phyloP scores from a whole-genome alignment of 2,888 invertebrate genomes.

The Cryptocheilus praepositus region DNA sequence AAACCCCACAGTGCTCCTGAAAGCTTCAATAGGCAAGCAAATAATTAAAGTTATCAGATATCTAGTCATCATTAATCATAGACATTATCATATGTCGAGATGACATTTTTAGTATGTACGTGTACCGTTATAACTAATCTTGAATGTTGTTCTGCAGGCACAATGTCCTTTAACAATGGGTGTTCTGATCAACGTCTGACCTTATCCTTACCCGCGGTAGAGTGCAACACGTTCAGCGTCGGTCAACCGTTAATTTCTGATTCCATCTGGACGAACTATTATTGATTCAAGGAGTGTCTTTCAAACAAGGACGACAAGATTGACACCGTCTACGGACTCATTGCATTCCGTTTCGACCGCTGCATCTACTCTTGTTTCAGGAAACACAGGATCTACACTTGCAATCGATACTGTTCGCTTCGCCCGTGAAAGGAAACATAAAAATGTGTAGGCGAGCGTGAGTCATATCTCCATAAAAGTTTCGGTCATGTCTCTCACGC shows the following conservation, averaged over 20 bases:
- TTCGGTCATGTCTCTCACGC: too few species aligned
- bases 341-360: slow-evolving; percentile 12
- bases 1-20: too few species aligned
- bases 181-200: too few species aligned
- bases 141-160: too few species aligned
- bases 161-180: too few species aligned
- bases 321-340: slow-evolving; percentile 30
- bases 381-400: slow-evolving; percentile 18
- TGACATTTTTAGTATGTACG: too few species aligned
- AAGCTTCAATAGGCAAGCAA: too few species aligned
- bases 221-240: slow-evolving; percentile 7
- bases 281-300: slow-evolving; percentile 22
- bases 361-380: slow-evolving; percentile 23
- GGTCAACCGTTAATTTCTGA: slow-evolving; percentile 16
- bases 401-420: slow-evolving; percentile 32
- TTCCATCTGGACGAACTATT: slow-evolving; percentile 11
- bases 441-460: neutral
- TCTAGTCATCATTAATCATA: too few species aligned
- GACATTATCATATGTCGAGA: too few species aligned
- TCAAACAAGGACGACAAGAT: slow-evolving; percentile 39
- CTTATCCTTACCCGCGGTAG: slow-evolving; percentile 8
- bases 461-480: neutral
- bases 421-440: too few species aligned
- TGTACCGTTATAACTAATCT: too few species aligned
- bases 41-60: too few species aligned